These are phyloP conservation scores for Teleogryllus occipitalis DNA, from an alignment of 1,140 invertebrate species.

Conservation along the genomic window DNA sequence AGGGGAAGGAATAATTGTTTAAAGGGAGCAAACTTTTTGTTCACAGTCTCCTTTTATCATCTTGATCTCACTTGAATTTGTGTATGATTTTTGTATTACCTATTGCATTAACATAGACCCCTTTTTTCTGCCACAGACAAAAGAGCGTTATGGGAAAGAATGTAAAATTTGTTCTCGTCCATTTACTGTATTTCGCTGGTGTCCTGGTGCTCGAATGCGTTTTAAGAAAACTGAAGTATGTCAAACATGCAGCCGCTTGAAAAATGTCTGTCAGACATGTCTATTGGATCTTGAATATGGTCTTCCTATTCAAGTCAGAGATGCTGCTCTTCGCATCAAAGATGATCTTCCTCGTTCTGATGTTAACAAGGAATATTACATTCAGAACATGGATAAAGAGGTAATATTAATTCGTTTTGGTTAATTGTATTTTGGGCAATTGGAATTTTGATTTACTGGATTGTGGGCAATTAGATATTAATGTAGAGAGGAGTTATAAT, in stretches of 20 bases:
- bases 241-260: slow-evolving; percentile 95
- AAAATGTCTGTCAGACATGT: slow-evolving; percentile 99
- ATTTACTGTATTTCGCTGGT: slow-evolving; percentile 97
- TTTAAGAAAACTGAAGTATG: slow-evolving; percentile 99
- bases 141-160: slow-evolving; percentile 96
- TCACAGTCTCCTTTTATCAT: no score
- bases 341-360: slow-evolving; percentile 94
- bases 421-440: not conserved
- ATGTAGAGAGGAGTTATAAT: not conserved
- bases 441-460: not conserved
- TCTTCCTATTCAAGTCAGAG: slow-evolving; percentile 87
- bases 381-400: slow-evolving; percentile 86
- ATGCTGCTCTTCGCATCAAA: slow-evolving; percentile 88
- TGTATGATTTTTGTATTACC: no score
- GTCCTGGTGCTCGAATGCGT: slow-evolving; percentile 95
- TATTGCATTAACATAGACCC: not conserved
- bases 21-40: no score
- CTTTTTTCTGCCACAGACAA: slow-evolving; percentile 62
- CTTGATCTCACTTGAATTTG: no score
- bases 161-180: slow-evolving; percentile 98
- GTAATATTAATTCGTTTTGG: slow-evolving; percentile 35
- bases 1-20: no score
- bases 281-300: slow-evolving; percentile 97
- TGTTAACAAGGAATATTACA: slow-evolving; percentile 98
- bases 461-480: not conserved